These are phyloP conservation scores for Xenotilapia longispinis DNA, from an alignment of 2,113 vertebrate genomes.

Conservation along the genomic window DNA sequence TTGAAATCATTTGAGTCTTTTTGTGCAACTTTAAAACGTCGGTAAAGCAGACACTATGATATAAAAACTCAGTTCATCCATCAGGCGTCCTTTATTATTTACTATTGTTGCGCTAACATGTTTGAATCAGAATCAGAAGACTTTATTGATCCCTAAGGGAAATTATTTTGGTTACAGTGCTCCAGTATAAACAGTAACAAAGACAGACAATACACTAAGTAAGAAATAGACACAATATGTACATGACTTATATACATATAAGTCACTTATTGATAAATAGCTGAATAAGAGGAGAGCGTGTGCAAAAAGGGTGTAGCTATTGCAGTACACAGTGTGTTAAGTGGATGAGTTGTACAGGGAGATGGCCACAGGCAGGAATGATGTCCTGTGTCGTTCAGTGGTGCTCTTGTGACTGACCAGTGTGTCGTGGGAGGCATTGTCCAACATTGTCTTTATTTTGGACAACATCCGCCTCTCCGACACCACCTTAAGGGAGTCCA, in stretches of 20 bases:
- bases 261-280: background rate
- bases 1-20: background rate
- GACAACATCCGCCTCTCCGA: background rate
- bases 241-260: background rate
- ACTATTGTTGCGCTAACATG: background rate
- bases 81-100: background rate
- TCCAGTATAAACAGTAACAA: background rate
- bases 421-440: accelerated
- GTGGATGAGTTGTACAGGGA: background rate
- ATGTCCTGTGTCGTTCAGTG: background rate
- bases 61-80: background rate
- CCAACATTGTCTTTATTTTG: background rate
- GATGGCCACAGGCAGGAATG: background rate
- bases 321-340: accelerated
- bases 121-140: background rate
- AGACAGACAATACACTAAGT: background rate
- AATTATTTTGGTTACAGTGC: background rate
- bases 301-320: background rate
- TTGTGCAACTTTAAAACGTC: background rate
- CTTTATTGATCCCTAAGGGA: background rate
- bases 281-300: background rate
- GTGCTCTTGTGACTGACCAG: no score
- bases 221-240: background rate
- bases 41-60: accelerated
- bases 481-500: background rate